Conservation (phyloP, 92 coral and sea anemone species). For the Palythoa grandiflora region DNA sequence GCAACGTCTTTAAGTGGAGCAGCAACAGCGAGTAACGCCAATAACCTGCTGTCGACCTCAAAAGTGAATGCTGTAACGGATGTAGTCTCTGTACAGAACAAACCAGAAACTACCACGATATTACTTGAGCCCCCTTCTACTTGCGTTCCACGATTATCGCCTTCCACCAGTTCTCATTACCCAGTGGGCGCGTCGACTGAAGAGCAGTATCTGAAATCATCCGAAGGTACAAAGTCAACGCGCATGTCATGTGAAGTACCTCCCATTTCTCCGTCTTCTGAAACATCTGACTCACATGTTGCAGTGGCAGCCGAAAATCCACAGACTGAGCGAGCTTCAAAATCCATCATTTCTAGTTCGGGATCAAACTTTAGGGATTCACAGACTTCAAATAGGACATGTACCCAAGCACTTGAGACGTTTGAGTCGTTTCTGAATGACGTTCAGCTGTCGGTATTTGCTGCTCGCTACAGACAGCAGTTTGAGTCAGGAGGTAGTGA, state of each 20-base stretch:
- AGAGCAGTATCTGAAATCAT: background rate
- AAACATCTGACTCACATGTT: background rate
- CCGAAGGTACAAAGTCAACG: background rate
- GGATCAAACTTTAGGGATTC: background rate
- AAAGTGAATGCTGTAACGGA: background rate
- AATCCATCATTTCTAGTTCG: background rate
- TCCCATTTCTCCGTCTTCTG: background rate
- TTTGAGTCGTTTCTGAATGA: constrained; percentile 4
- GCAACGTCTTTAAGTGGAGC: background rate
- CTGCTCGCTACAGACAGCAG: background rate
- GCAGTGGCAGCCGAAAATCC: background rate
- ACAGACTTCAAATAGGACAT: background rate
- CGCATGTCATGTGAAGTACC: background rate
- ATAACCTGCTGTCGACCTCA: background rate
- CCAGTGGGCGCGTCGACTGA: background rate
- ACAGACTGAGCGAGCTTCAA: background rate
- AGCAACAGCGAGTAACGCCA: background rate
- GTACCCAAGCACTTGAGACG: background rate
- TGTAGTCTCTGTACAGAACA: background rate
- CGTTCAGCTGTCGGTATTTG: background rate
- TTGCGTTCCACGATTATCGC: background rate
- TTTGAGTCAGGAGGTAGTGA: background rate
- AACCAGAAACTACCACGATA: background rate
- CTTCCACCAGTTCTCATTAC: background rate
- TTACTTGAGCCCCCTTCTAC: background rate